These are phyloP conservation scores for Lagocephalus sceleratus DNA, from an alignment of 2,797 vertebrate genomes.

Conservation along the genomic window DNA sequence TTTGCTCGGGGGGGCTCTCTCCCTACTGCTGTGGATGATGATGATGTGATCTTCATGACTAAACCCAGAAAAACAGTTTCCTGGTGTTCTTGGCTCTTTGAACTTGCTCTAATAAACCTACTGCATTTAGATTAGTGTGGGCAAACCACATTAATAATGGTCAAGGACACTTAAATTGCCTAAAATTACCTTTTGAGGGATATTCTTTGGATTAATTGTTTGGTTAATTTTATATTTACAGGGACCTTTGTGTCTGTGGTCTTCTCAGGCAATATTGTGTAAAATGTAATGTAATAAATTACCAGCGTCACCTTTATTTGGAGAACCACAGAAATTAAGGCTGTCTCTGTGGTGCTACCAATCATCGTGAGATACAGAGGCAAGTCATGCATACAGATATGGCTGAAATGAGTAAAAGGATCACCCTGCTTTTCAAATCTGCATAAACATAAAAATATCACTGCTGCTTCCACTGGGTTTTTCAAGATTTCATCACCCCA, in stretches of 20 bases:
- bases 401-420: slow-evolving; percentile 17
- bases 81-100: slow-evolving; percentile 37
- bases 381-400: slow-evolving; percentile 1
- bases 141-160: slow-evolving; percentile 15
- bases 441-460: slow-evolving; percentile 26
- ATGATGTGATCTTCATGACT: slow-evolving; percentile 62
- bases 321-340: slow-evolving; percentile 1
- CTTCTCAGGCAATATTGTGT: slow-evolving; percentile 10
- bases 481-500: slow-evolving; percentile 55
- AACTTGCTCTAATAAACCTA: slow-evolving; percentile 27
- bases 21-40: slow-evolving; percentile 51
- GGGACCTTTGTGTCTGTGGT: neutral
- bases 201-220: slow-evolving; percentile 13
- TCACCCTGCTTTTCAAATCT: slow-evolving; percentile 9
- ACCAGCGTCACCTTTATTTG: slow-evolving; percentile 1
- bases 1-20: slow-evolving; percentile 66
- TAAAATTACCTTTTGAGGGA: slow-evolving; percentile 15
- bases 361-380: neutral
- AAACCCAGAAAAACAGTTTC: slow-evolving; percentile 46
- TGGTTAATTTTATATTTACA: slow-evolving; percentile 16
- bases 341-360: neutral
- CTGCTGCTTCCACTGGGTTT: slow-evolving; percentile 44
- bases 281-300: slow-evolving; percentile 11
- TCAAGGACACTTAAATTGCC: slow-evolving; percentile 11
- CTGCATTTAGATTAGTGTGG: slow-evolving; percentile 15